These are phyloP conservation scores for Parochlus steinenii DNA, from an alignment of 2,888 invertebrate species.

Conservation along the genomic window DNA sequence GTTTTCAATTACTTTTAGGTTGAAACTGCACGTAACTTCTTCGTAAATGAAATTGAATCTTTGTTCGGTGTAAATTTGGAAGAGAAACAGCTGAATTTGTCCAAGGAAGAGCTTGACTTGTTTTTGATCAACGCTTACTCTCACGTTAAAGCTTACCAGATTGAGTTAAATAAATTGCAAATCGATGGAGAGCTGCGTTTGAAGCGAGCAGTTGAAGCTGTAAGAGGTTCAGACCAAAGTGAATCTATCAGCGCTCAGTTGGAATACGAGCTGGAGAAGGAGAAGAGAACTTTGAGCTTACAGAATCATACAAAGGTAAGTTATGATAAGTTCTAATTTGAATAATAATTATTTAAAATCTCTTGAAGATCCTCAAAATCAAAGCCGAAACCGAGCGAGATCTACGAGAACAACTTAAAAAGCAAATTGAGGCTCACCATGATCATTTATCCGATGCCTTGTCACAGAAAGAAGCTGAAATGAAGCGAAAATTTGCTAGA, in stretches of 20 bases:
- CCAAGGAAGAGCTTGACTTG: slow-evolving; percentile 49
- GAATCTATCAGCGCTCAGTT: slow-evolving; percentile 37
- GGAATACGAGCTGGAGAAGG: slow-evolving; percentile 50
- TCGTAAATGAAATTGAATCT: slow-evolving; percentile 46
- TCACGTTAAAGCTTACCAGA: slow-evolving; percentile 58
- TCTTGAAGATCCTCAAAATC: slow-evolving; percentile 41
- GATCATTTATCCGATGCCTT: slow-evolving; percentile 65
- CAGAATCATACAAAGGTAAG: slow-evolving; percentile 56
- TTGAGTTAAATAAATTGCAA: slow-evolving; percentile 56
- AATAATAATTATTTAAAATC: slow-evolving; percentile 6
- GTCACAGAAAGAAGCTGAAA: slow-evolving; percentile 32
- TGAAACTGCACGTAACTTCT: slow-evolving; percentile 39
- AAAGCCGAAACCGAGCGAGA: slow-evolving; percentile 52
- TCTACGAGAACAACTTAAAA: slow-evolving; percentile 58
- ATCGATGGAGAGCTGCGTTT: slow-evolving; percentile 44
- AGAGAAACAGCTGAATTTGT: slow-evolving; percentile 44
- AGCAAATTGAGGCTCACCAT: slow-evolving; percentile 72
- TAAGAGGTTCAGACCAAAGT: slow-evolving; percentile 37
- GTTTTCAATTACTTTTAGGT: slow-evolving; percentile 17
- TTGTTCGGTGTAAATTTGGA: slow-evolving; percentile 51
- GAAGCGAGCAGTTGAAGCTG: slow-evolving; percentile 43
- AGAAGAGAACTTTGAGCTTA: slow-evolving; percentile 44
- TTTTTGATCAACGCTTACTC: slow-evolving; percentile 64
- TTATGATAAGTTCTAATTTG: slow-evolving; percentile 6
- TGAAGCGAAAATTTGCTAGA: slow-evolving; percentile 34